phyloP scores from a whole-genome alignment of 53 echinoderm and acorn worm species.

The Paelopatides confundens region DNA sequence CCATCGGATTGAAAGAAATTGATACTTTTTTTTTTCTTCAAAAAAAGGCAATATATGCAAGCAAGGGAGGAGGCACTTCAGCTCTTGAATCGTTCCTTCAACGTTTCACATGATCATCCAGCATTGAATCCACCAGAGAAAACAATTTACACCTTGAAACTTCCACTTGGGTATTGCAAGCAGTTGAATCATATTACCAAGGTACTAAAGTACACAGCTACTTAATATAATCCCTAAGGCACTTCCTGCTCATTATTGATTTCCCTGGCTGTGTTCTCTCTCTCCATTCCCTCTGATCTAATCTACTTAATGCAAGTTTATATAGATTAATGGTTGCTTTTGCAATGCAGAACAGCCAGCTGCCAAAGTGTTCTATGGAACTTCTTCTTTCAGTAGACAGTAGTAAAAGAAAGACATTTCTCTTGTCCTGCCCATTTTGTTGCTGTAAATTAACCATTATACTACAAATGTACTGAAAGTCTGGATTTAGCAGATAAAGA shows the following conservation, averaged over 20 bases:
- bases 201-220: constrained; percentile 13
- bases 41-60: neutral
- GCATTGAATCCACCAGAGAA: neutral
- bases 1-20: neutral
- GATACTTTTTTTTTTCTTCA: neutral
- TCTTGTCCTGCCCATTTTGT: neutral
- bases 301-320: constrained; percentile 42
- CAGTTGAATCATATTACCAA: constrained; percentile 31
- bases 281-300: constrained; percentile 6
- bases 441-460: neutral
- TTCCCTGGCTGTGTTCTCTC: constrained; percentile 5
- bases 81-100: neutral
- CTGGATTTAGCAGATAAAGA: too few relatives aligned
- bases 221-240: constrained; percentile 16
- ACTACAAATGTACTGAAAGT: too few relatives aligned
- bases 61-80: neutral
- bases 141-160: neutral
- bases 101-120: neutral
- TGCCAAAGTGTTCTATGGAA: constrained; percentile 16
- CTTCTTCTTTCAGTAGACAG: neutral
- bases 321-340: constrained; percentile 40
- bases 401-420: neutral
- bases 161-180: neutral
- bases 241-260: constrained; percentile 12
- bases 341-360: constrained; percentile 1